A percentile compares a stretch with the other conserved stretches of the same genome.
Evolutionary conservation across 2,113 vertebrate species (phyloP).

Genomic region (Petrocephalus zakoni): DNA sequence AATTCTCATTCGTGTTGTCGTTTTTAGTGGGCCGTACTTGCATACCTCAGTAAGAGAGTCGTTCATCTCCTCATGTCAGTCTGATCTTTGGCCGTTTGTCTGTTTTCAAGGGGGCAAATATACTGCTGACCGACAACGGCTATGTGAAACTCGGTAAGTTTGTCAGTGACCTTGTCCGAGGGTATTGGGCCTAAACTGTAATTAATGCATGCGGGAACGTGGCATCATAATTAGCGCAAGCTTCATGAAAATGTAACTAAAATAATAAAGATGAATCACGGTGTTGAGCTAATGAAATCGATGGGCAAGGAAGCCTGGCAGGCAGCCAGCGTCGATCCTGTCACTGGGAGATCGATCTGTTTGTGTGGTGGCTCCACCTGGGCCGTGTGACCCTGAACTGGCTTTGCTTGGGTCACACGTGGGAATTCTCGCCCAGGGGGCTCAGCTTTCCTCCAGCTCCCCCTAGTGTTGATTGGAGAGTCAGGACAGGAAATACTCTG

Average conservation of each 20-base stretch:
- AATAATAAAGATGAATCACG: background rate
- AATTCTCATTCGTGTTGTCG: background rate
- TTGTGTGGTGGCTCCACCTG: background rate
- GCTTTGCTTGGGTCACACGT: background rate
- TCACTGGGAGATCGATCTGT: slow-evolving; percentile 5
- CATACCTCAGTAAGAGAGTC: background rate
- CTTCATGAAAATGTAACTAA: slow-evolving; percentile 1
- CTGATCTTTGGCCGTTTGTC: slow-evolving; percentile 31
- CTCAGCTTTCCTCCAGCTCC: background rate
- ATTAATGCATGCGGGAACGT: background rate
- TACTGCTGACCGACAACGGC: slow-evolving; percentile 94
- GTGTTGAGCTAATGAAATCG: background rate
- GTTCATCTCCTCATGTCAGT: background rate
- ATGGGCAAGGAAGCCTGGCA: background rate
- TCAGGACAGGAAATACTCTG: background rate
- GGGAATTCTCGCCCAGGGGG: background rate
- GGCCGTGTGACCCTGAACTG: background rate
- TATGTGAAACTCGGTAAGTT: slow-evolving; percentile 92
- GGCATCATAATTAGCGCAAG: background rate
- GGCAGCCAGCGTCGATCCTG: background rate
- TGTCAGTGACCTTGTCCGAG: background rate
- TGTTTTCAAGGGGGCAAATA: slow-evolving; percentile 87
- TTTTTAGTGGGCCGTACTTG: background rate
- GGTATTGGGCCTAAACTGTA: background rate
- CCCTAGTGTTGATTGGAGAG: background rate